Evolutionary conservation across 1,140 invertebrate species (phyloP).

Genomic region (Drosophila pectinifera): DNA sequence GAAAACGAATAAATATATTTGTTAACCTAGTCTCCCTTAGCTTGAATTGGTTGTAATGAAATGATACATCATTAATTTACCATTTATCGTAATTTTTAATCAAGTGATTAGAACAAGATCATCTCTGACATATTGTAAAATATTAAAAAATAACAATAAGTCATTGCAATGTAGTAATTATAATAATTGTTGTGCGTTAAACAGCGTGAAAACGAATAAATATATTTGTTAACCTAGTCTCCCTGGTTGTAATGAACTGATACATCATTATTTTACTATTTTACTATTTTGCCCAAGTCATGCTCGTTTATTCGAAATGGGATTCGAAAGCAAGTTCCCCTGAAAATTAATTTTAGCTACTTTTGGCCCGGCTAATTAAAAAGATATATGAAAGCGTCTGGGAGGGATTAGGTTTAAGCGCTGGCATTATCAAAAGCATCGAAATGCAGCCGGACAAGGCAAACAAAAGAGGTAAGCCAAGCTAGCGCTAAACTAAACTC

Average conservation of each 20-base stretch:
- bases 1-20: too few relatives aligned
- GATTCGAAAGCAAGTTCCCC: conserved; percentile 1
- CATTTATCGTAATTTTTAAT: not conserved
- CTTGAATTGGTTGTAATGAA: not conserved
- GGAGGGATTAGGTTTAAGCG: conserved; percentile 22
- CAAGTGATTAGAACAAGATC: too few relatives aligned
- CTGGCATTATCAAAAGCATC: conserved; percentile 37
- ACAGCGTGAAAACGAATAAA: too few relatives aligned
- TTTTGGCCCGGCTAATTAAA: conserved; percentile 33
- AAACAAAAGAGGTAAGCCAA: conserved; percentile 32
- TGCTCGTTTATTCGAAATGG: not conserved
- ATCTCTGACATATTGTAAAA: too few relatives aligned
- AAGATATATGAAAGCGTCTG: conserved; percentile 16
- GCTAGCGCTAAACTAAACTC: conserved; percentile 9
- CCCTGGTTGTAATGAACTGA: too few relatives aligned
- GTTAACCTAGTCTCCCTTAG: not conserved
- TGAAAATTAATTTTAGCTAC: conserved; percentile 6
- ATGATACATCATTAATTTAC: too few relatives aligned
- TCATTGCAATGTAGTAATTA: too few relatives aligned
- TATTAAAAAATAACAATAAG: too few relatives aligned
- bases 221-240: too few relatives aligned
- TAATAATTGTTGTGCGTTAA: too few relatives aligned
- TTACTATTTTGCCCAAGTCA: not conserved
- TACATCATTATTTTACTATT: not conserved
- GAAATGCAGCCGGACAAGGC: conserved; percentile 25